phyloP scores from a whole-genome alignment of 2,888 invertebrate species.

The Flexamia atlantica region DNA sequence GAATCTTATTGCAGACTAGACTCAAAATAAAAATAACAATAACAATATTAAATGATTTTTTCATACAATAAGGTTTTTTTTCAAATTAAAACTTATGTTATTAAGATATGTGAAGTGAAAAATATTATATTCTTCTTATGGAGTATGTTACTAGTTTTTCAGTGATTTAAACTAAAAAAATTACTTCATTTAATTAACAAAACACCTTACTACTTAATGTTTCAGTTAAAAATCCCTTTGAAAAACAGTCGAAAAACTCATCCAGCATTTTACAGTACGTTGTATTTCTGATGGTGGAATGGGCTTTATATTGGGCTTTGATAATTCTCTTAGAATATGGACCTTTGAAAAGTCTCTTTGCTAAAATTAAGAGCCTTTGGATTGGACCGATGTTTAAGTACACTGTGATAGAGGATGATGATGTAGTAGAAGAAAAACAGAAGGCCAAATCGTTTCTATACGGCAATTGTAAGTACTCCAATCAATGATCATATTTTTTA shows the following conservation, averaged over 20 bases:
- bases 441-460: slow-evolving; percentile 69
- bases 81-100: no score
- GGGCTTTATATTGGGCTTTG: slow-evolving; percentile 66
- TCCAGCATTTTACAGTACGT: slow-evolving; percentile 63
- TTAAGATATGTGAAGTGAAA: no score
- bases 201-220: not conserved
- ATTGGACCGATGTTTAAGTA: slow-evolving; percentile 59
- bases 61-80: no score
- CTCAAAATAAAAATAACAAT: no score
- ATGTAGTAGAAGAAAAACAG: slow-evolving; percentile 73
- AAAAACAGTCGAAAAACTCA: not conserved
- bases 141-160: no score
- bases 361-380: slow-evolving; percentile 59
- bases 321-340: slow-evolving; percentile 69
- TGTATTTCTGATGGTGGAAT: slow-evolving; percentile 66
- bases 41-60: no score
- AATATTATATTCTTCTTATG: no score
- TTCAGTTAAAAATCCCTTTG: slow-evolving; percentile 9
- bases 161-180: no score
- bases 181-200: no score
- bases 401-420: slow-evolving; percentile 68
- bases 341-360: slow-evolving; percentile 66
- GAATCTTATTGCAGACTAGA: no score
- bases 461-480: slow-evolving; percentile 8
- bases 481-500: no score